Evolutionary conservation across 2,888 invertebrate genomes (phyloP).

Genomic region (Nymphalis polychloros): DNA sequence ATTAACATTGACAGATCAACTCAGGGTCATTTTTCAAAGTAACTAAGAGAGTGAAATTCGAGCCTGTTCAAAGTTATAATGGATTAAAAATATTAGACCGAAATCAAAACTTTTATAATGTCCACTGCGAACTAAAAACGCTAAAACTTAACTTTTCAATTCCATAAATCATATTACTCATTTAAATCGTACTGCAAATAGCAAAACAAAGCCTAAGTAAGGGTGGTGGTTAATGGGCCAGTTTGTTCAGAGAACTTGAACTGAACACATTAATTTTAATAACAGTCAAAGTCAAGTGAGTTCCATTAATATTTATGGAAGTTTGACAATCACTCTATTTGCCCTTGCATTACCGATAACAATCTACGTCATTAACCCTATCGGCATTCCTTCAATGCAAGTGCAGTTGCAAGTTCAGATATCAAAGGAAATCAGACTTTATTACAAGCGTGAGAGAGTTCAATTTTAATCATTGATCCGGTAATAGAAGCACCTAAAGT

Average conservation of each 20-base stretch:
- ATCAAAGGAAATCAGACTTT: slow-evolving; percentile 13
- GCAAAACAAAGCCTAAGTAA: slow-evolving; percentile 17
- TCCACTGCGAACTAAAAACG: slow-evolving; percentile 5
- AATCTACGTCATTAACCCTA: slow-evolving; percentile 34
- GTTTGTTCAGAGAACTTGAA: slow-evolving; percentile 51
- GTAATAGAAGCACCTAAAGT: slow-evolving; percentile 33
- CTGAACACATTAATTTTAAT: slow-evolving; percentile 75
- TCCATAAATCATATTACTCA: slow-evolving; percentile 4
- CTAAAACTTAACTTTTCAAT: not conserved
- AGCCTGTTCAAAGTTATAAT: no score
- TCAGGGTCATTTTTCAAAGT: no score
- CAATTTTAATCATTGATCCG: slow-evolving; percentile 13
- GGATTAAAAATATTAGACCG: no score
- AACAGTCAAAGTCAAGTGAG: slow-evolving; percentile 60
- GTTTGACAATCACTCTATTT: slow-evolving; percentile 43
- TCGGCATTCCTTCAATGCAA: slow-evolving; percentile 16
- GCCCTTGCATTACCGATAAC: slow-evolving; percentile 33
- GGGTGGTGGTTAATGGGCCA: slow-evolving; percentile 40
- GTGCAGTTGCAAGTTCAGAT: slow-evolving; percentile 15
- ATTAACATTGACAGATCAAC: no score
- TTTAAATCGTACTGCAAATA: slow-evolving; percentile 14
- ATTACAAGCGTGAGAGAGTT: not conserved
- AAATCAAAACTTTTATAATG: no score
- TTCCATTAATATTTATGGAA: slow-evolving; percentile 70
- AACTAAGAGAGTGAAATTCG: no score